A percentile compares a stretch with the other conserved stretches of the same genome.
phyloP scores from a whole-genome alignment of 1,140 invertebrate genomes.

The Drosophila jambulina region DNA sequence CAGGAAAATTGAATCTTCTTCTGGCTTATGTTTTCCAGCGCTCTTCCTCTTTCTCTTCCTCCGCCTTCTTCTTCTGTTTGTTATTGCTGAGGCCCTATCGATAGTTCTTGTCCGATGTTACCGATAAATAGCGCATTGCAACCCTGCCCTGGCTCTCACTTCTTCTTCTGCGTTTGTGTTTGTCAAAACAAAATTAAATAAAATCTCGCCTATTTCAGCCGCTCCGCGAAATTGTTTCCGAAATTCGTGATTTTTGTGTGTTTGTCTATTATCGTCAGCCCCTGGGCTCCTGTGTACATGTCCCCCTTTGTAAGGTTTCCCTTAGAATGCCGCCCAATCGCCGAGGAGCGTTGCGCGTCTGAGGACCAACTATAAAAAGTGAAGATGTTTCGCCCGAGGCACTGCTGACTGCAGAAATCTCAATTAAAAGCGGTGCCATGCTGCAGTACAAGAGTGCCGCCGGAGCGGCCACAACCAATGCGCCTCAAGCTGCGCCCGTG shows the following conservation, averaged over 20 bases:
- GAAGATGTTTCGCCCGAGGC: constrained; percentile 34
- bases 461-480: constrained; percentile 36
- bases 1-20: not conserved
- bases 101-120: constrained; percentile 5
- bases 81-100: constrained; percentile 14
- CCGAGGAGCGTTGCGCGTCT: constrained; percentile 23
- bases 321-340: constrained; percentile 17
- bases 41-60: constrained; percentile 19
- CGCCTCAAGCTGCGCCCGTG: constrained; percentile 41
- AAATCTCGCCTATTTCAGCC: constrained; percentile 54
- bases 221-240: not conserved
- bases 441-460: constrained; percentile 69
- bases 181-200: constrained; percentile 75
- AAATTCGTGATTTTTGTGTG: constrained; percentile 5
- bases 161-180: constrained; percentile 71
- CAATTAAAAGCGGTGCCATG: constrained; percentile 39
- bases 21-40: not conserved
- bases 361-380: constrained; percentile 47
- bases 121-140: constrained; percentile 34
- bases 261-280: not conserved
- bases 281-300: not conserved
- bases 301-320: constrained; percentile 20
- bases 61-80: not conserved
- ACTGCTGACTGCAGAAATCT: constrained; percentile 25
- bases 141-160: constrained; percentile 37